These are phyloP conservation scores for Hipposideros armiger DNA, from an alignment of 2,113 vertebrate genomes.

Conservation along the genomic window DNA sequence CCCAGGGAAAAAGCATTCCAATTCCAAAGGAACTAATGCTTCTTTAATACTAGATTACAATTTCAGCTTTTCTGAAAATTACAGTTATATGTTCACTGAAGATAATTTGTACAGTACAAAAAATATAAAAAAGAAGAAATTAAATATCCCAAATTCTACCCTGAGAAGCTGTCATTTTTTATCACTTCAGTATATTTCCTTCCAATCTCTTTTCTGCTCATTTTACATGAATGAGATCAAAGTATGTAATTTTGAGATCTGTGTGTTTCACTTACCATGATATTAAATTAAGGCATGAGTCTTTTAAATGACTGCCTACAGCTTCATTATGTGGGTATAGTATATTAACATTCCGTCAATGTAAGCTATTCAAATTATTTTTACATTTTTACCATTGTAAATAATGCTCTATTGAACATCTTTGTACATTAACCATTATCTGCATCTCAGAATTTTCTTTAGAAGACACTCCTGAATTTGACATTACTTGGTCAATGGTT, in stretches of 20 bases:
- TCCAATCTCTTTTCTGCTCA: background rate
- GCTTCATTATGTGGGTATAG: background rate
- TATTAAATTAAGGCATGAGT: background rate
- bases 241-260: background rate
- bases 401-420: background rate
- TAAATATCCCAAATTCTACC: background rate
- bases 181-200: background rate
- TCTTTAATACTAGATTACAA: background rate
- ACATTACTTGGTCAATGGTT: background rate
- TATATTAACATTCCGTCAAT: slow-evolving; percentile 27
- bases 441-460: background rate
- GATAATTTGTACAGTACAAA: background rate
- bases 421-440: slow-evolving; percentile 15
- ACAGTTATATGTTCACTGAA: background rate
- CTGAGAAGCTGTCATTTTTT: background rate
- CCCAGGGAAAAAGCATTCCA: background rate
- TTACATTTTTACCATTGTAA: slow-evolving; percentile 30
- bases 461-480: slow-evolving; percentile 11
- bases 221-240: background rate
- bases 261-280: slow-evolving; percentile 38
- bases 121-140: background rate
- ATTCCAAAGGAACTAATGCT: background rate
- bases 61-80: slow-evolving; percentile 28
- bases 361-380: slow-evolving; percentile 1
- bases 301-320: slow-evolving; percentile 12